phyloP scores from a whole-genome alignment of 2,113 vertebrate genomes.

The Spizaetus ornatus region DNA sequence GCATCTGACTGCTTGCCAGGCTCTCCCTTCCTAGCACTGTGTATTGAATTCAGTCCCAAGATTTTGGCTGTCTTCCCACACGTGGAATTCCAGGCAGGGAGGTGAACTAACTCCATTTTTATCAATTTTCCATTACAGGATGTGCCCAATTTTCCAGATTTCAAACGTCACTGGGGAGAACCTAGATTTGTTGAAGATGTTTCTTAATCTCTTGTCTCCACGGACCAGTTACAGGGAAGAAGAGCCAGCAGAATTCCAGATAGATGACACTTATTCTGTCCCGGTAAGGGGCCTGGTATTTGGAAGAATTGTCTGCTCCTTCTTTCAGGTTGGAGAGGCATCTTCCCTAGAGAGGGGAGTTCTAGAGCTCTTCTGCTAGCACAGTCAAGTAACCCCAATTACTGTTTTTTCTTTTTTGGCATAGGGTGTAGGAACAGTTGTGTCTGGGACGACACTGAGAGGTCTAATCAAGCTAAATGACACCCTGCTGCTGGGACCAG shows the following conservation, averaged over 20 bases:
- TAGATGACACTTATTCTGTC: constrained; percentile 98
- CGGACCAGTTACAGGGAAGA: constrained; percentile 94
- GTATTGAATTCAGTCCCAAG: constrained; percentile 2
- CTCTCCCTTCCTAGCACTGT: neutral
- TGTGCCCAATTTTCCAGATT: constrained; percentile 99
- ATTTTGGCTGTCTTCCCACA: constrained; percentile 13
- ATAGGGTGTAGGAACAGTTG: constrained; percentile 96
- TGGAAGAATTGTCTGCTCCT: neutral
- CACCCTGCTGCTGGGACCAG: constrained; percentile 91
- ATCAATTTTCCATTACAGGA: constrained; percentile 72
- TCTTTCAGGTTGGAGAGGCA: neutral
- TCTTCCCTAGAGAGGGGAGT: neutral
- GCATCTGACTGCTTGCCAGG: neutral
- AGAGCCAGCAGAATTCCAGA: constrained; percentile 97
- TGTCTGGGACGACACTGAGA: constrained; percentile 93
- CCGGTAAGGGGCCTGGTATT: constrained; percentile 76
- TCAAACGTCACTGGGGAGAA: constrained; percentile 97
- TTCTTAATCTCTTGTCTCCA: constrained; percentile 95
- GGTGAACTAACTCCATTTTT: neutral
- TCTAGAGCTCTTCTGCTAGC: neutral
- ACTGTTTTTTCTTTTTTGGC: neutral
- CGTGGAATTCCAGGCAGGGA: neutral
- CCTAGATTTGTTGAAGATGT: constrained; percentile 97
- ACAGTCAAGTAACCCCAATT: neutral
- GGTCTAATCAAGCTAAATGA: constrained; percentile 96